Evolutionary conservation across 2,888 invertebrate species (phyloP), one percentile per base, ranked within the genome.

Genomic region (Hirtodrosophila histrioides): DNA sequence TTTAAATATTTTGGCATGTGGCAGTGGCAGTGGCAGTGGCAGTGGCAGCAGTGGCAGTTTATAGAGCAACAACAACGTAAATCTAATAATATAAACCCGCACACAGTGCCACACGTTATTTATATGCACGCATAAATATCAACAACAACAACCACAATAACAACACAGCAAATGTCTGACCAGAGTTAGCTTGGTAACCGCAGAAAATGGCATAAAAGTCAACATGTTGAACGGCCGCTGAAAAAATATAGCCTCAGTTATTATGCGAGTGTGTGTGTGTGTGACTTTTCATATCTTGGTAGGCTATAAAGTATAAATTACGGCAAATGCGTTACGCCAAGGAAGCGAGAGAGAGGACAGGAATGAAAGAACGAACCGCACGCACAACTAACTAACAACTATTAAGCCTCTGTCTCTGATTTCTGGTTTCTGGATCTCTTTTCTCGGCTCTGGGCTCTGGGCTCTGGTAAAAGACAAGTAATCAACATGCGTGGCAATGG

Each of bases 371-470:
- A 45, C 37, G 56, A 54, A 63, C 40, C 57, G 43, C 86, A 84
- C 86, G 86, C 87, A 84, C 87, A 85, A 87, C 84, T 78, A 85
- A 85, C 84, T 85, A 87, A 87, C 86, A 85, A 87, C 87, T 85
- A 85, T 87, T 85, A 87, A 87, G 87, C 79, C 69, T 75, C 66
- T 72, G 61, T 24, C 37, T 49, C 41, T 46, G 27, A 3, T 27
- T 27, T 31, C 31, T 31, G 31, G 31, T 31, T 31, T 31, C 31
- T 31, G 31, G 31, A 31, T 43, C 17, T 29, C 17, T 29, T 23
- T 35, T 23, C 43, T 56, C 33, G 23, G 23, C 40, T 54, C 44
- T 54, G 29, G 8, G 23, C 31, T 39, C 17, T 23, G 37, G 48
- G 54, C 44, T 51, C 51, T 60, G 54, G 41, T 48, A 58, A 60